phyloP scores from a whole-genome alignment of 2,888 invertebrate species.

The Steinernema carpocapsae region DNA sequence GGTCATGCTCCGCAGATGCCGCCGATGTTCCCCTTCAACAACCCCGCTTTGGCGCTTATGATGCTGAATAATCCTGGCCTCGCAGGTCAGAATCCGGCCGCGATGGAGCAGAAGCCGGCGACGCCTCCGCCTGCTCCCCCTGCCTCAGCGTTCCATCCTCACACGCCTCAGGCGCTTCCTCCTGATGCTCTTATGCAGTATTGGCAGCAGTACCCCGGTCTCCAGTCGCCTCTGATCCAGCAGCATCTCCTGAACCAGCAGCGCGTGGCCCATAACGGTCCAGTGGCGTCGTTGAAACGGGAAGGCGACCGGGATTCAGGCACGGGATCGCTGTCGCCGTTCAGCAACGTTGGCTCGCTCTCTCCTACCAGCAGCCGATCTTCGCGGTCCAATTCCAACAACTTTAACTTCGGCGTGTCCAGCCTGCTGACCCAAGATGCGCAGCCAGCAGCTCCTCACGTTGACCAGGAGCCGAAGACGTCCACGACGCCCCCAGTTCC shows the following conservation, averaged over 20 bases:
- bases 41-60: not conserved
- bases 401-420: conserved; percentile 16
- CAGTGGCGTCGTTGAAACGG: not conserved
- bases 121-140: not conserved
- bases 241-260: not conserved
- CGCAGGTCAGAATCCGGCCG: not conserved
- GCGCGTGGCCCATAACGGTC: not conserved
- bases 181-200: not conserved
- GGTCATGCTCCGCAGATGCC: not conserved
- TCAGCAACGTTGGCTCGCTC: not conserved
- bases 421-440: not conserved
- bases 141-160: no score
- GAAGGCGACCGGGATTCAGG: conserved; percentile 41
- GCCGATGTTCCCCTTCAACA: not conserved
- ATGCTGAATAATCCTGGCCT: not conserved
- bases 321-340: conserved; percentile 39
- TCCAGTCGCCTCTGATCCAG: not conserved
- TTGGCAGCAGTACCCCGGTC: conserved; percentile 12
- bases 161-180: not conserved
- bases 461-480: not conserved
- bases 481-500: not conserved
- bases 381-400: conserved; percentile 18
- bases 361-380: conserved; percentile 8
- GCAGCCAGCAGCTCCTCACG: not conserved
- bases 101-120: not conserved